phyloP scores from a whole-genome alignment of 2,888 invertebrate species.

The Timema podura region DNA sequence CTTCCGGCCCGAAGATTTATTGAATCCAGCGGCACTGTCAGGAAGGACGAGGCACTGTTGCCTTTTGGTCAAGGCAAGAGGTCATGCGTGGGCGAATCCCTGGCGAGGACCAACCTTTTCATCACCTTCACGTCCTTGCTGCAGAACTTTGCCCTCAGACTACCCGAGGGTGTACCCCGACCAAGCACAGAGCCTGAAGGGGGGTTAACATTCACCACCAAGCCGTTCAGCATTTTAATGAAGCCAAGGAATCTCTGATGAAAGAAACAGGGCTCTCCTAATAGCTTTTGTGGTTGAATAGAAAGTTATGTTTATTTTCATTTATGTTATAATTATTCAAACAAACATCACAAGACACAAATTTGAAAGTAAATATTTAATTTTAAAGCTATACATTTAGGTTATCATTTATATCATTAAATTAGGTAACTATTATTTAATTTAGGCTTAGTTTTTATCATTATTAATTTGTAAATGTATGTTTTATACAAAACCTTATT shows the following conservation, averaged over 20 bases:
- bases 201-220: constrained; percentile 28
- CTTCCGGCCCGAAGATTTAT: constrained; percentile 34
- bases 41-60: constrained; percentile 28
- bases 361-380: too few species aligned
- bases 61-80: constrained; percentile 33
- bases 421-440: too few species aligned
- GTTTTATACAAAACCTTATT: too few species aligned
- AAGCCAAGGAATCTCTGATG: constrained; percentile 13
- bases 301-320: too few species aligned
- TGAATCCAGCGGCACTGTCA: constrained; percentile 26
- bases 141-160: constrained; percentile 30
- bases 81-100: constrained; percentile 30
- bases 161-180: constrained; percentile 23
- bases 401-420: too few species aligned
- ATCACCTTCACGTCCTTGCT: constrained; percentile 31
- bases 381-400: too few species aligned
- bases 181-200: constrained; percentile 23
- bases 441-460: too few species aligned
- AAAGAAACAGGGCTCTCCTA: too few species aligned
- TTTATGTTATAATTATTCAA: too few species aligned
- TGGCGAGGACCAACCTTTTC: constrained; percentile 31
- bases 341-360: too few species aligned
- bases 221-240: constrained; percentile 27
- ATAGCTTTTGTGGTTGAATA: too few species aligned
- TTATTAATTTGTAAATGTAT: too few species aligned